Evolutionary conservation across 92 coral and sea anemone genomes (phyloP).

Genomic region (Heteractis magnifica): DNA sequence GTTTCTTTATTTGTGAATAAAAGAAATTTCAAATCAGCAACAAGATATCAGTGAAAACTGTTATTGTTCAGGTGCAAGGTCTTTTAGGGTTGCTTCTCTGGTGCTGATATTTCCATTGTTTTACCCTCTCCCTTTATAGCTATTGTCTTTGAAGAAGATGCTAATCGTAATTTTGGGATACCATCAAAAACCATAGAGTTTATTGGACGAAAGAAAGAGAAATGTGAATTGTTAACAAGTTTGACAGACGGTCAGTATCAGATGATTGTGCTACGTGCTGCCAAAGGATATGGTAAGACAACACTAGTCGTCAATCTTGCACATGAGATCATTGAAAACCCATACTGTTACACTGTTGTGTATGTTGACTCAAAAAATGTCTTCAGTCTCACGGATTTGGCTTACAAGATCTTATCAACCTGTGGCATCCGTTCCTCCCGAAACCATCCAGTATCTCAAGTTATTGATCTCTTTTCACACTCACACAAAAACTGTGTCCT

Average conservation of each 20-base stretch:
- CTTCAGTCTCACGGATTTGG: slow-evolving; percentile 28
- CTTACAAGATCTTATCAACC: slow-evolving; percentile 38
- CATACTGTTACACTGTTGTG: slow-evolving; percentile 11
- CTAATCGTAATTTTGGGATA: slow-evolving; percentile 1
- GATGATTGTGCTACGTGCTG: slow-evolving; percentile 25
- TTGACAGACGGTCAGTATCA: slow-evolving; percentile 1
- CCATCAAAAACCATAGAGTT: slow-evolving; percentile 7
- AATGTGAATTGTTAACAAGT: not conserved
- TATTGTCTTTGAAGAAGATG: not conserved
- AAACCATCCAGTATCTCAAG: slow-evolving; percentile 4
- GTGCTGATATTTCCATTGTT: not conserved
- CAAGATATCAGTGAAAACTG: not conserved
- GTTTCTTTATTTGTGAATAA: not conserved
- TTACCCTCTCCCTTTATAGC: no score
- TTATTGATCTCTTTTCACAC: slow-evolving; percentile 10
- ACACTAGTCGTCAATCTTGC: slow-evolving; percentile 32
- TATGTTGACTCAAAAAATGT: slow-evolving; percentile 39
- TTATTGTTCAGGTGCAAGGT: not conserved
- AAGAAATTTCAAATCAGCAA: no score
- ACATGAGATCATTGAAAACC: slow-evolving; percentile 16
- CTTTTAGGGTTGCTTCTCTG: not conserved
- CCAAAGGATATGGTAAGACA: slow-evolving; percentile 52
- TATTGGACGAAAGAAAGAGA: slow-evolving; percentile 35
- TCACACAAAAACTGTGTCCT: slow-evolving; percentile 18
- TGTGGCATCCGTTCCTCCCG: slow-evolving; percentile 14